phyloP scores from a whole-genome alignment of 30 jellyfish, hydroid and myxozoan species.

The Hydractinia echinata region DNA sequence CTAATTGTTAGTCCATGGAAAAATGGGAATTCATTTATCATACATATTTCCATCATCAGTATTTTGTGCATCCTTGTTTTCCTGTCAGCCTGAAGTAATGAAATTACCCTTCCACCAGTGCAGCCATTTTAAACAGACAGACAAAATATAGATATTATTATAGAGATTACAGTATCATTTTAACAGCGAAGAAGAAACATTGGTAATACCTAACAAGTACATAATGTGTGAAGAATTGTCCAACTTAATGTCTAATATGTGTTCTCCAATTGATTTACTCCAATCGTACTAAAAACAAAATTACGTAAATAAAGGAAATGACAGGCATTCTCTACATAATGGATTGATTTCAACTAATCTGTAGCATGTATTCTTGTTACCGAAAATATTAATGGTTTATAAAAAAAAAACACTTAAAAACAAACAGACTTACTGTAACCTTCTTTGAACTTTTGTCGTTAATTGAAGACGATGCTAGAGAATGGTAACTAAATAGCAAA shows the following conservation, averaged over 20 bases:
- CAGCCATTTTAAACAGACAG: too few species aligned
- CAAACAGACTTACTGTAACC: constrained; percentile 49
- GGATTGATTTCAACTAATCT: too few species aligned
- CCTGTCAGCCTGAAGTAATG: too few species aligned
- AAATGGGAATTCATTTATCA: background rate
- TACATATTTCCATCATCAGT: background rate
- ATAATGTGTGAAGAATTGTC: constrained; percentile 21
- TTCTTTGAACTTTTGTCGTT: constrained; percentile 51
- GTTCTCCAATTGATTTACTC: constrained; percentile 73
- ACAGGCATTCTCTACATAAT: background rate
- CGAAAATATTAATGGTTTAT: too few species aligned
- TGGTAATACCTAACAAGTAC: too few species aligned
- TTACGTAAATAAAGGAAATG: background rate
- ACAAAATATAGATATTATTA: too few species aligned
- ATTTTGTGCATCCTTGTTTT: too few species aligned
- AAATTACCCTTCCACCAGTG: too few species aligned
- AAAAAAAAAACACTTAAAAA: too few species aligned
- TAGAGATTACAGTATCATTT: too few species aligned
- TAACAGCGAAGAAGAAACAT: too few species aligned
- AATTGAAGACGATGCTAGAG: constrained; percentile 68
- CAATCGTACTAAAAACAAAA: constrained; percentile 67
- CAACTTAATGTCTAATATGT: constrained; percentile 50
- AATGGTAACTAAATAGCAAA: constrained; percentile 45
- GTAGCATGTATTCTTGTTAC: too few species aligned
- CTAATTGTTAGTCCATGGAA: constrained; percentile 5